phyloP scores from a whole-genome alignment of 2,888 invertebrate genomes.

The Tenthredo distinguenda region DNA sequence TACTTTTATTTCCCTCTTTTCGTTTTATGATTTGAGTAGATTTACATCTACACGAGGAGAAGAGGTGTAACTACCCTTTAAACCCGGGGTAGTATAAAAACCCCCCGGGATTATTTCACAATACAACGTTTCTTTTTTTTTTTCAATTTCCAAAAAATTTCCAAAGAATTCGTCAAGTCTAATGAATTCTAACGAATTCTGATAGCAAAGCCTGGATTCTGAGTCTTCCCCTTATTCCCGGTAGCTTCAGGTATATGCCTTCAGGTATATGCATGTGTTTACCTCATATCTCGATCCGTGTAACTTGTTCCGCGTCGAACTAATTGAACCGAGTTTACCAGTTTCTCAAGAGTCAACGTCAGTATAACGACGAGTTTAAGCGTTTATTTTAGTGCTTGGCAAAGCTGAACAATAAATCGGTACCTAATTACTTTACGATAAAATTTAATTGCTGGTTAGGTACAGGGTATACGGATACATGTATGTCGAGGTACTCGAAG shows the following conservation, averaged over 20 bases:
- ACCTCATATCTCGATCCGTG: too few species aligned
- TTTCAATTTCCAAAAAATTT: neutral
- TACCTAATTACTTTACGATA: slow-evolving; percentile 8
- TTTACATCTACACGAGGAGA: neutral
- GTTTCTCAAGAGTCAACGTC: neutral
- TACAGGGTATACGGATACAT: neutral
- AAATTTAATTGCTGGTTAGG: slow-evolving; percentile 16
- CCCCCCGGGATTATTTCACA: neutral
- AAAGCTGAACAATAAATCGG: neutral
- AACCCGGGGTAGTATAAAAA: neutral
- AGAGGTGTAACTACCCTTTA: neutral
- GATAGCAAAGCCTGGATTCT: too few species aligned
- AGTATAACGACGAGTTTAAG: neutral
- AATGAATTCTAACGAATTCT: too few species aligned
- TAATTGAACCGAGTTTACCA: neutral
- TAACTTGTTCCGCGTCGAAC: neutral
- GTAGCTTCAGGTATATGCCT: too few species aligned
- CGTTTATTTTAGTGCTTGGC: neutral
- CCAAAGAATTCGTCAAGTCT: too few species aligned
- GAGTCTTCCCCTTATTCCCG: too few species aligned
- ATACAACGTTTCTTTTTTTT: neutral
- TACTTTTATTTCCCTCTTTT: neutral
- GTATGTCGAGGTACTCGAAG: neutral
- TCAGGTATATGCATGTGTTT: too few species aligned
- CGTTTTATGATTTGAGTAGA: neutral